A percentile compares a stretch with the other conserved stretches of the same genome.
Conservation (phyloP, 2,888 invertebrate genomes). For the Lordiphosa fenestrarum region DNA sequence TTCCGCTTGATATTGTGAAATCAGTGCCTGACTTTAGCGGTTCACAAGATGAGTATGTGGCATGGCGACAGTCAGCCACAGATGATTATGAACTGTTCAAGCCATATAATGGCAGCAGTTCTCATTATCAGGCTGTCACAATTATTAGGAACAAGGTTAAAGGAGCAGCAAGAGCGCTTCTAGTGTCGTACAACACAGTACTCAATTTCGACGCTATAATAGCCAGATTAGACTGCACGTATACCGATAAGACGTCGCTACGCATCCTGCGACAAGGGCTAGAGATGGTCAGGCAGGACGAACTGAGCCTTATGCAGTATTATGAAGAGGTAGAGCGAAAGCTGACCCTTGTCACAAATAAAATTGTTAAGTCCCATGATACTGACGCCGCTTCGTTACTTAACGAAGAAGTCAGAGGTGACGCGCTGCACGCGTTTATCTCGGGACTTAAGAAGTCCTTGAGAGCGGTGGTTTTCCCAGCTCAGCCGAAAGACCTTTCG, state of each 20-base stretch:
- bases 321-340: no score
- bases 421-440: no score
- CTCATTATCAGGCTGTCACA: no score
- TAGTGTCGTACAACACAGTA: not conserved
- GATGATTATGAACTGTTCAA: no score
- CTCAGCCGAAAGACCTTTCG: not conserved
- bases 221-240: conserved; percentile 2
- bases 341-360: not conserved
- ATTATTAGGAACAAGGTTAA: no score
- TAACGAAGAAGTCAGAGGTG: not conserved
- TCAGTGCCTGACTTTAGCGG: no score
- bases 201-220: conserved; percentile 1
- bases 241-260: conserved; percentile 6
- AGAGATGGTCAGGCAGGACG: conserved; percentile 6
- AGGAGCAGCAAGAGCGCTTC: no score
- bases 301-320: not conserved
- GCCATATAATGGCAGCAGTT: no score
- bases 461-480: not conserved
- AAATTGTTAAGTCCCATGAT: no score
- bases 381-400: not conserved
- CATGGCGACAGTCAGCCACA: no score
- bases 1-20: no score
- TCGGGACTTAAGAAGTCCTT: not conserved
- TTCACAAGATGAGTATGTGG: no score
- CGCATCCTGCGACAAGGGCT: not conserved